Conservation (phyloP, 2,113 vertebrate genomes). For the Pollimyrus isidori region DNA sequence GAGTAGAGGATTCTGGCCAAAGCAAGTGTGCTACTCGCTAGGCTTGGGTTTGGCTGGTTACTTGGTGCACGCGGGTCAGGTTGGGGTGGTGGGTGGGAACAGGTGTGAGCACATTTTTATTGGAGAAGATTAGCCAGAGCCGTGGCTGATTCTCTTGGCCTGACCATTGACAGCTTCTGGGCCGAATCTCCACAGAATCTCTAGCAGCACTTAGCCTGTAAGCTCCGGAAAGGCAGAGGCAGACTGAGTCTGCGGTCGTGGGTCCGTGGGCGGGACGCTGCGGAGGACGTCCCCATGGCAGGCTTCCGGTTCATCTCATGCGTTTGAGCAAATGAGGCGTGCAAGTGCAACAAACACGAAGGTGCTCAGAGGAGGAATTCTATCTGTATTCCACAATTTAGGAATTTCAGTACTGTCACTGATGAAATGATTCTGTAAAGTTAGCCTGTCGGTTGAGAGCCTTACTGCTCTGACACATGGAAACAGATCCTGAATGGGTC, state of each 20-base stretch:
- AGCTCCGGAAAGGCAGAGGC: neutral
- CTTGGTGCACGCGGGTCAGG: neutral
- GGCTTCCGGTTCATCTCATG: neutral
- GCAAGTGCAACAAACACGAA: neutral
- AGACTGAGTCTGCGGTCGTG: neutral
- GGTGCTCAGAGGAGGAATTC: neutral
- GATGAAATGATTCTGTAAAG: neutral
- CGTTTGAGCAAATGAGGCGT: neutral
- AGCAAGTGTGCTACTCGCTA: neutral
- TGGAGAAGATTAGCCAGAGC: conserved; percentile 10
- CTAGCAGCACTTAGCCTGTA: neutral
- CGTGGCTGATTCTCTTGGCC: conserved; percentile 6
- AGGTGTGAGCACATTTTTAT: conserved; percentile 8
- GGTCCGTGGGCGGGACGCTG: neutral
- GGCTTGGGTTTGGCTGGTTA: neutral
- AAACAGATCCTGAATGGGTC: neutral
- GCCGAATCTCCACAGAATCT: neutral
- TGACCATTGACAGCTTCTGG: neutral
- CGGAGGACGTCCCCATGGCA: neutral
- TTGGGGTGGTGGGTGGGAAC: neutral
- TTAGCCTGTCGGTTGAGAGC: neutral
- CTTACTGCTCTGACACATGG: neutral
- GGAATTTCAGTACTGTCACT: neutral
- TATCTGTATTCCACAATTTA: neutral
- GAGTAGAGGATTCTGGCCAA: neutral